Base-by-base conservation (phyloP, 1,140 invertebrate genomes). In the Penaeus vannamei region DNA sequence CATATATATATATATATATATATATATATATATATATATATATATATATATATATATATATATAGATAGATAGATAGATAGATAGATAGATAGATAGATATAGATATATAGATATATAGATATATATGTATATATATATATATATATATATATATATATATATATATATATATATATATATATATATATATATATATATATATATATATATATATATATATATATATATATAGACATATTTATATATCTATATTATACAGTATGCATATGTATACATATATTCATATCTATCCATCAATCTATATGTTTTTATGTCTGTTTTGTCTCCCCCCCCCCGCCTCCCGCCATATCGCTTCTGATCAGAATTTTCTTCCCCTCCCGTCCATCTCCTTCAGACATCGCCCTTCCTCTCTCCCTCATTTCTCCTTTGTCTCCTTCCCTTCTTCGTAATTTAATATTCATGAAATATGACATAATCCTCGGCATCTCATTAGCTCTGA, bases 1-100 rank as follows among this genome's bases (percentile, higher is more conserved):
- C 19, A 69, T 69, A 69, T 69, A 69, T 69, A 69, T 69, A 69
- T 69, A 69, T 69, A 69, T 69, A 69, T 69, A 69, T 69, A 69
- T 69, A 69, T 32, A 69, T 32, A 69, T 32, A 69, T 32, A 69
- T 32, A 69, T 32, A 69, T 32, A 69, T 32, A 69, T 32, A 69
- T 32, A 69, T n/a, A 69, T 32, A 69, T 32, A 69, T 32, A 69
- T 32, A 69, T 32, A 69, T 29, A 69, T 29, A 69, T 29, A 69
- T 29, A 69, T 29, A 69, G 7, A 69, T 29, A 69, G 2, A 69
- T 29, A 69, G 7, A 69, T 29, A 69, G 3, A 69, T 14, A 69
- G 3, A 69, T 14, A 69, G 3, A 69, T 14, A 69, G 3, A 69
- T 14, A 69, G 3, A 69, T 14, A 69, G 3, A 69, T 14, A 69